Percentiles rank a stretch among this genome's conserved stretches.
These are phyloP conservation scores for Drosophila kambysellisi DNA, from an alignment of 2,888 invertebrate species.

Conservation along the genomic window DNA sequence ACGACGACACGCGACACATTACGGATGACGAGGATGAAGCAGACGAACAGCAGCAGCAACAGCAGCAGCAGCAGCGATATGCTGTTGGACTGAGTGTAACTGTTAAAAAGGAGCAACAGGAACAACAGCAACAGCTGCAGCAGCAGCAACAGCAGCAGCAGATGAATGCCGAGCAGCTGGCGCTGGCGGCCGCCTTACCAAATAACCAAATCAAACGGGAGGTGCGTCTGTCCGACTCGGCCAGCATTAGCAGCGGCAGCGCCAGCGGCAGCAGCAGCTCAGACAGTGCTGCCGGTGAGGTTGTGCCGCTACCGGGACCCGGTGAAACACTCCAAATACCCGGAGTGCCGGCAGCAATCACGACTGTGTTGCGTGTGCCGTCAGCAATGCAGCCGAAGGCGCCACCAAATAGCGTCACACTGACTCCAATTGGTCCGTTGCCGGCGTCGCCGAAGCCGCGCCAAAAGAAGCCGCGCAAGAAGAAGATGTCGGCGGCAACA, in stretches of 20 bases:
- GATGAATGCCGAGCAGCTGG: constrained; percentile 52
- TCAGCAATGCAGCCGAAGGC: constrained; percentile 46
- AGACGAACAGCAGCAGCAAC: constrained; percentile 44
- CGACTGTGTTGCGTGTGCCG: constrained; percentile 63
- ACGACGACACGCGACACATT: constrained; percentile 64
- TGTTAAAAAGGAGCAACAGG: constrained; percentile 80
- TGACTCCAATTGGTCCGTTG: constrained; percentile 74
- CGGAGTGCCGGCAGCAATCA: constrained; percentile 82
- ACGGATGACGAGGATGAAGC: constrained; percentile 58
- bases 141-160: constrained; percentile 32
- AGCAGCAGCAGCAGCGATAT: constrained; percentile 61
- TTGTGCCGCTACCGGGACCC: constrained; percentile 68
- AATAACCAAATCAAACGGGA: constrained; percentile 83
- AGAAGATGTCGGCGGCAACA: constrained; percentile 63
- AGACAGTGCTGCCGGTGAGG: constrained; percentile 63
- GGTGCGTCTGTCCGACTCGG: constrained; percentile 59
- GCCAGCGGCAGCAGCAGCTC: constrained; percentile 67
- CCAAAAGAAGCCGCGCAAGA: constrained; percentile 78
- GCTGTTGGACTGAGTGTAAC: constrained; percentile 72
- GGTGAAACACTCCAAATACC: constrained; percentile 79
- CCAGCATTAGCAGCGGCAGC: constrained; percentile 45
- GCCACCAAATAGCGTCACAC: constrained; percentile 71
- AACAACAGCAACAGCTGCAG: constrained; percentile 12
- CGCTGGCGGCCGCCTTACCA: constrained; percentile 64
- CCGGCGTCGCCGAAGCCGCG: constrained; percentile 73